Evolutionary conservation across 2,888 invertebrate species (phyloP), one percentile per base, ranked within the genome.

Genomic region (Ornithoptera priamus): DNA sequence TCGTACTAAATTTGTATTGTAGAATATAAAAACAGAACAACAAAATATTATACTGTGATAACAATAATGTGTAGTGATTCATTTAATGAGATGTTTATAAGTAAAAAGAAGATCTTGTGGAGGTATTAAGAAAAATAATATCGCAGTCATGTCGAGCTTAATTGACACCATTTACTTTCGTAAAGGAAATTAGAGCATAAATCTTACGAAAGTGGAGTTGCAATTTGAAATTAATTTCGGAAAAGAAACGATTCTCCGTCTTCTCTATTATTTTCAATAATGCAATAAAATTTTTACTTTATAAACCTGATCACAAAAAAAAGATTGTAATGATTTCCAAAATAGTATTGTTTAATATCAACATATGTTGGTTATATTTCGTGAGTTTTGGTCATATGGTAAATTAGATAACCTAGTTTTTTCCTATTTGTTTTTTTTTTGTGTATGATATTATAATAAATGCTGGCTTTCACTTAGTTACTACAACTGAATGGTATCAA

Each of bases 161-260:
- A 58, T 58, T 58, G 15, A 46, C 24, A n/a, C 17, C 42, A 36
- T 17, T 56, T 46, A 53, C 63, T 56, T 62, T 46, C 30, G n/a
- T 62, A 61, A 58, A 24, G 70, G 70, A 71, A 71, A 73, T 73
- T 71, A 63, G 67, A 67, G 62, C 69, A 69, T 73, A 73, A 73
- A 73, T 73, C 67, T 71, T 60, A 67, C 64, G 57, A 50, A 39
- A 4, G 4, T 62, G 15, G 46, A 50, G 24, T 42, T 20, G 42
- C 62, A 62, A 62, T 46, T 62, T 30, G 22, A 58, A 24, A 58
- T 15, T 15, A 53, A 53, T 53, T 53, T 7, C 5, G 18, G 8
- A 18, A 53, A n/a, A 53, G 0, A 53, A 53, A 53, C 18, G n/a
- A n/a, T 5, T 6, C 1, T n/a, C n/a, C 6, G 18, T 53, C 15